Base-by-base conservation (phyloP, 2,113 vertebrate genomes). In the Crotalus tigris region DNA sequence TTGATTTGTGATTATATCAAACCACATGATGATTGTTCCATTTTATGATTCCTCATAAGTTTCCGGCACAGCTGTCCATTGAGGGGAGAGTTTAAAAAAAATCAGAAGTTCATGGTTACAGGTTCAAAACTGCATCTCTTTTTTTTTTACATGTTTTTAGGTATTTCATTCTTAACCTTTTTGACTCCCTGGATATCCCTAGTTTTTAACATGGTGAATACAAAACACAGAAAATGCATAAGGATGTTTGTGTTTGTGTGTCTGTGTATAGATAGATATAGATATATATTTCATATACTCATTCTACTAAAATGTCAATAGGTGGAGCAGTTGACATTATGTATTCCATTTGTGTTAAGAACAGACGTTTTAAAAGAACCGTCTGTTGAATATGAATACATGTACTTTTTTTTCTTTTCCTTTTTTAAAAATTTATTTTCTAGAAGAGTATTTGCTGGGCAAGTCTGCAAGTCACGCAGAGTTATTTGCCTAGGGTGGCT, bases 261-360 rank as follows among this genome's bases (percentile, higher is more conserved):
- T 57, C 19, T 57, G 4, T 57, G 49, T 9, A 51, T 51, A 58
- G 19, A 24, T 59, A 64, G 26, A 64, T 64, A 61, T 29, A 64
- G 26, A n/a, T n/a, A 69, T 69, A 69, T 69, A 69, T 81, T 81
- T 44, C 8, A 81, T 81, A 81, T 81, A 19, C 33, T 93, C 89
- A 85, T 96, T 94, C 95, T 94, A 88, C 95, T 81, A 92, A 91
- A 94, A 59, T 4, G 94, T 95, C 97, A 90, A 95, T 97, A 97
- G 97, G 93, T 97, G 97, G 97, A 96, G 96, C 96, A 96, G 85
- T 97, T 95, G 91, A 93, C 96, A 96, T 33, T 92, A 96, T 87
- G 3, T 13, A 88, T 91, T 94, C 91, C 93, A 86, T 2, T 17
- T 12, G 15, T 29, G 13, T 54, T 39, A 54, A 26, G 46, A 58